Base-by-base conservation (phyloP, 1,140 invertebrate genomes). In the Drosophila albomicans region DNA sequence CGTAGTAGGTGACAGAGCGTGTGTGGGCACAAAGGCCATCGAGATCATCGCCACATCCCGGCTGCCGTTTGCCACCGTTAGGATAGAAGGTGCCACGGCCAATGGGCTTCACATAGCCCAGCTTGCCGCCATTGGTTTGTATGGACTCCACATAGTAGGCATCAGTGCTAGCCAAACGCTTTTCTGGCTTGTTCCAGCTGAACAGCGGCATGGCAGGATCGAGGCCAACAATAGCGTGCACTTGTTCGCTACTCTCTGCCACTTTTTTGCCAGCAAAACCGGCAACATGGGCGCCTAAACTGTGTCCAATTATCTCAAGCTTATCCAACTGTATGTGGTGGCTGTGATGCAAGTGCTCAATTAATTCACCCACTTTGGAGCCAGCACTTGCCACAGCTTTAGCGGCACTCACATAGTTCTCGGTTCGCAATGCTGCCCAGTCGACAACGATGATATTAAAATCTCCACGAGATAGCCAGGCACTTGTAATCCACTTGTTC, bases 111-210 rank as follows among this genome's bases (percentile, higher is more conserved):
- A 88, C 32, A 43, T 95, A 94, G 82, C 93, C 95, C 10, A 95
- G 88, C 58, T 93, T 88, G 6, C 94, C 94, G 15, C 93, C 94
- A 75, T 95, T 95, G 0, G 96, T 96, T 78, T 97, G 96, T 56
- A 97, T 95, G 0, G 95, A 94, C 91, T 96, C 95, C 1, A 96
- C 96, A 72, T 95, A 95, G 1, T 93, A 59, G 0, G 95, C 96
- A 84, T 96, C 96, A 54, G 93, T 93, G 48, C 93, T 93, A 82
- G 96, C 95, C 2, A 97, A 88, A 28, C 95, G 93, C 4, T 93
- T 91, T 0, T 20, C 71, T 1, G 93, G 81, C 62, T 93, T 79
- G 32, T 92, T 80, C 6, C 73, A 84, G 75, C 92, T 70, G 61
- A 93, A 95, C 6, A 93, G 79, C n/a, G 91, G 79, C 0, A 92